Evolutionary conservation across 2,113 vertebrate species (phyloP).

Genomic region (Psilopsiagon aymara): DNA sequence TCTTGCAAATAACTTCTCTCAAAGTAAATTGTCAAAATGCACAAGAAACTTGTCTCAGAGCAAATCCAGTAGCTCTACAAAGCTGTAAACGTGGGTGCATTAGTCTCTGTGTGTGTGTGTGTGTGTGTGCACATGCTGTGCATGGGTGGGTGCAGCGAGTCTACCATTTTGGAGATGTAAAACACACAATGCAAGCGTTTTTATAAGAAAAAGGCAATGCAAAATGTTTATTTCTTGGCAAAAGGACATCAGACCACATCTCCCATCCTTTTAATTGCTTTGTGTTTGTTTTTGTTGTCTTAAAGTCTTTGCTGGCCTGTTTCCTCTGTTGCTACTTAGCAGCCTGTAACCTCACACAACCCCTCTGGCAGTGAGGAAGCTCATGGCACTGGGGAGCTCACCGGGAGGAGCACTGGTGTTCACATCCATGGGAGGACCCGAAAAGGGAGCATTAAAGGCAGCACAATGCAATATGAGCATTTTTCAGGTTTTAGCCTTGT

Average conservation of each 20-base stretch:
- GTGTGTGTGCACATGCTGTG: background rate
- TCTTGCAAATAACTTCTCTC: conserved; percentile 43
- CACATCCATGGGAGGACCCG: rapidly evolving
- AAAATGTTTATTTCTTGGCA: conserved; percentile 48
- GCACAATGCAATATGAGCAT: rapidly evolving
- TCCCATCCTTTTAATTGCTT: conserved; percentile 57
- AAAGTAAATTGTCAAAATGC: conserved; percentile 43
- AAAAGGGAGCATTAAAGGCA: background rate
- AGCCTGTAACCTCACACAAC: conserved; percentile 33
- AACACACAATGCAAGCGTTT: background rate
- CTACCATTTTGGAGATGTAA: background rate
- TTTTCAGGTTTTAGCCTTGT: background rate
- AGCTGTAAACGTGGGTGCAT: background rate
- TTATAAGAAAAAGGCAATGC: background rate
- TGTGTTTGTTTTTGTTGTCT: conserved; percentile 53
- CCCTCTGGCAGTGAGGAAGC: background rate
- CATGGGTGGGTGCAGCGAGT: background rate
- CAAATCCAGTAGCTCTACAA: conserved; percentile 43
- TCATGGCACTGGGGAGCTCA: background rate
- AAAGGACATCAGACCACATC: conserved; percentile 29
- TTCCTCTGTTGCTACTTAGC: background rate
- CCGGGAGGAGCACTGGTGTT: rapidly evolving
- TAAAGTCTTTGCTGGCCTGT: conserved; percentile 30
- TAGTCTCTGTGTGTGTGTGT: background rate
- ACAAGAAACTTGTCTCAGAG: conserved; percentile 32